Base-by-base conservation (phyloP, 1,140 invertebrate species). In the Polypedilum pembai region DNA sequence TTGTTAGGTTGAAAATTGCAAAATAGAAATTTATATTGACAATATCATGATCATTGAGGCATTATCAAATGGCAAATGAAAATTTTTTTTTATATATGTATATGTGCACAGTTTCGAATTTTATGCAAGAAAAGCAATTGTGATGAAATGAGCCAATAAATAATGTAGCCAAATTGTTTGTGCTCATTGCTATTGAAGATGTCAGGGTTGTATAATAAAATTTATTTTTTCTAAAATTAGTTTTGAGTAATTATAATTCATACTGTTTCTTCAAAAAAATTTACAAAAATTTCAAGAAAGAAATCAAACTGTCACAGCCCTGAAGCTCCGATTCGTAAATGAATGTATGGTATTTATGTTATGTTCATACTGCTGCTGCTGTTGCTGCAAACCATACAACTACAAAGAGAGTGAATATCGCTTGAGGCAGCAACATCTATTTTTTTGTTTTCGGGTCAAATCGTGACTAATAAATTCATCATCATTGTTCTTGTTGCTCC, bases 391-490 rank as follows among this genome's bases (percentile, higher is more conserved):
- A 56, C 45, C 45, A 56, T 56, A 56, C 45, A 56, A 4, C 12
- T 15, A 12, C 12, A n/a, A 15, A 56, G 45, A 56, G n/a, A 69
- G 65, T 69, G 65, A 21, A 69, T 69, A 21, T 69, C 65, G 65
- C 17, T 69, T 20, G 65, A 69, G 17, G 17, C 17, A 69, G 65
- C 17, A 18, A 20, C 65, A 69, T 20, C 20, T 69, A 21, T 69
- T 18, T 66, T 18, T 69, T 69, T 20, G 10, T 69, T 69, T 69
- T 69, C 65, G 65, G 65, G 65, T 69, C 65, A 69, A 69, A 69
- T 69, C 65, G 65, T 69, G 65, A 69, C 65, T 69, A 69, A 69
- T 69, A 69, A 69, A 69, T 69, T 69, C 65, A 69, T 69, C 65
- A 69, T 69, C 65, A 69, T 20, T 21, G 17, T 18, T 69, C 17